phyloP scores from a whole-genome alignment of 2,113 vertebrate genomes.

The Lichenostomus cassidix region DNA sequence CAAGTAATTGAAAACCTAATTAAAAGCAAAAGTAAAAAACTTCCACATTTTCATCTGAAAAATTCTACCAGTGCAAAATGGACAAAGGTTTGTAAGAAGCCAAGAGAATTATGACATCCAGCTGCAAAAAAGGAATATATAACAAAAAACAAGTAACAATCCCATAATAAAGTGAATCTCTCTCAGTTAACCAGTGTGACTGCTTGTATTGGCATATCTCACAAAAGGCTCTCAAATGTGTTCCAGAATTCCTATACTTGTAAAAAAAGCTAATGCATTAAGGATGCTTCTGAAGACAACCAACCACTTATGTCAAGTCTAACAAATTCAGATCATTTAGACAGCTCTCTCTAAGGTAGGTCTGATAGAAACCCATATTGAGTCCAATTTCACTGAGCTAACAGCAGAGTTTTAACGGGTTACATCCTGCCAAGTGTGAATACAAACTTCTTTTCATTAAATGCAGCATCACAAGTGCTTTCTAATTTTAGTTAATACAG shows the following conservation, averaged over 20 bases:
- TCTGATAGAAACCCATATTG: neutral
- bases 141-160: neutral
- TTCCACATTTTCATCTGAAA: neutral
- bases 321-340: neutral
- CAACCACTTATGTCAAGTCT: neutral
- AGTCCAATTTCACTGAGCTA: neutral
- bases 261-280: neutral
- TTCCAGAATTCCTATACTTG: neutral
- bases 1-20: neutral
- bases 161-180: neutral
- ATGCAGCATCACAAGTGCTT: neutral
- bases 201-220: neutral
- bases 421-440: neutral
- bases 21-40: neutral
- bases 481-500: neutral
- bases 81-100: neutral
- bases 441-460: neutral
- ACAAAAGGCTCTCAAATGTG: neutral
- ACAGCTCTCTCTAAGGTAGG: neutral
- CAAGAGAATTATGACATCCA: neutral
- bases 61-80: neutral
- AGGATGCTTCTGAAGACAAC: neutral
- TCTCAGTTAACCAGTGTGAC: neutral
- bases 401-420: neutral
- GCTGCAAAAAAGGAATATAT: neutral